Conservation (phyloP, 1,140 invertebrate species). For the Heliothis virescens region DNA sequence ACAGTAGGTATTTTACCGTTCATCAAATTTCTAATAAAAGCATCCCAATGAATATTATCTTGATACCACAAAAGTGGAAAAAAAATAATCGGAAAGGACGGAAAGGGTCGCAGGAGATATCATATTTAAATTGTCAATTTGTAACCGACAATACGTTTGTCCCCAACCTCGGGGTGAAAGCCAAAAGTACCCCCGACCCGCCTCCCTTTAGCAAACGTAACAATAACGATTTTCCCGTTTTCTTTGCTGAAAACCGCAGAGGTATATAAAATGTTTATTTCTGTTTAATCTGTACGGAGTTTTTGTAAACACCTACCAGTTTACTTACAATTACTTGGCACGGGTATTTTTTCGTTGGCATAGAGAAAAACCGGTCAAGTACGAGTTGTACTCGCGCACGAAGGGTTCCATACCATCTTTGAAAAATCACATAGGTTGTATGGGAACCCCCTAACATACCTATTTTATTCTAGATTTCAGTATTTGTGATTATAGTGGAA, state of each 20-base stretch:
- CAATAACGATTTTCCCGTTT: background rate
- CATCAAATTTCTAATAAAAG: slow-evolving; percentile 5
- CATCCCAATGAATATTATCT: slow-evolving; percentile 12
- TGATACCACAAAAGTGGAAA: background rate
- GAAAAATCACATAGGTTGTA: too few species aligned
- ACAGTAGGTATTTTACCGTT: slow-evolving; percentile 3
- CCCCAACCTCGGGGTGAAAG: background rate
- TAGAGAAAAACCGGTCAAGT: too few species aligned
- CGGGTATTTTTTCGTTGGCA: too few species aligned
- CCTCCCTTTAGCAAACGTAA: background rate
- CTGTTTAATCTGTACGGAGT: background rate
- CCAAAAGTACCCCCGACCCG: background rate
- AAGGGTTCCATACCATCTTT: too few species aligned
- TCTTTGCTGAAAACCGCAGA: background rate
- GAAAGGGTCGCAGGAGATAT: slow-evolving; percentile 26
- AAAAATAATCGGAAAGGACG: slow-evolving; percentile 13
- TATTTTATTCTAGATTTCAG: too few species aligned
- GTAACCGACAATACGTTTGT: slow-evolving; percentile 25
- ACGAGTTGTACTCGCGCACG: too few species aligned
- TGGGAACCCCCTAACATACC: too few species aligned
- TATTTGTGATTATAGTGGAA: too few species aligned
- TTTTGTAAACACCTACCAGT: background rate
- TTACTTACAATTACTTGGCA: background rate
- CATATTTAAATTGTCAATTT: slow-evolving; percentile 34
- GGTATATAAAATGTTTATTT: background rate